phyloP scores from a whole-genome alignment of 2,888 invertebrate species.

The Tanypteryx hageni region DNA sequence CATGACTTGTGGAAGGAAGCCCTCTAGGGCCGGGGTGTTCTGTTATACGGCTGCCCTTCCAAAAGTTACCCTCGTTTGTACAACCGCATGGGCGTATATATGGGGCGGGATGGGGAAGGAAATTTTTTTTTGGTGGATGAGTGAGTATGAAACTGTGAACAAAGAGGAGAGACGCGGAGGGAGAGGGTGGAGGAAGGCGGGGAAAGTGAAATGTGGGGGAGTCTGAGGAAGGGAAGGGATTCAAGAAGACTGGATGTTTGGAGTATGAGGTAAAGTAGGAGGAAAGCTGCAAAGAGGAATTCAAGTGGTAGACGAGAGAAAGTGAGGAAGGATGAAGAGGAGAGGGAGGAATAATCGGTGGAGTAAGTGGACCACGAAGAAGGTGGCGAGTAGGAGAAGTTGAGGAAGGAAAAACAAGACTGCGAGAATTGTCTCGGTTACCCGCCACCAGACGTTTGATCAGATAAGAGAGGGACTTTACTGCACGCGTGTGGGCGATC shows the following conservation, averaged over 20 bases:
- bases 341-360: neutral
- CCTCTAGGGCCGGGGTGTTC: slow-evolving; percentile 22
- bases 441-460: slow-evolving; percentile 22
- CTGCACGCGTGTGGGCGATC: slow-evolving; percentile 27
- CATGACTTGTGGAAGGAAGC: slow-evolving; percentile 33
- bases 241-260: neutral
- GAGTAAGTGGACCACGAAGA: neutral
- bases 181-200: neutral
- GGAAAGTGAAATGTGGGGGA: neutral
- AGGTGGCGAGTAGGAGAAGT: too few species aligned
- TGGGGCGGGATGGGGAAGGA: neutral
- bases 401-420: neutral
- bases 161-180: neutral
- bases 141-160: neutral
- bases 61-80: slow-evolving; percentile 51
- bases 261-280: neutral
- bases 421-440: slow-evolving; percentile 27
- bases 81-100: slow-evolving; percentile 6
- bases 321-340: neutral
- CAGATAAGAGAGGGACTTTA: neutral
- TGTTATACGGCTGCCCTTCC: neutral
- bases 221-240: neutral
- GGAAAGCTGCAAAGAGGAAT: neutral
- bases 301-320: neutral
- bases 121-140: neutral